Conservation (phyloP, 2,113 vertebrate species). For the Podarcis cretensis region DNA sequence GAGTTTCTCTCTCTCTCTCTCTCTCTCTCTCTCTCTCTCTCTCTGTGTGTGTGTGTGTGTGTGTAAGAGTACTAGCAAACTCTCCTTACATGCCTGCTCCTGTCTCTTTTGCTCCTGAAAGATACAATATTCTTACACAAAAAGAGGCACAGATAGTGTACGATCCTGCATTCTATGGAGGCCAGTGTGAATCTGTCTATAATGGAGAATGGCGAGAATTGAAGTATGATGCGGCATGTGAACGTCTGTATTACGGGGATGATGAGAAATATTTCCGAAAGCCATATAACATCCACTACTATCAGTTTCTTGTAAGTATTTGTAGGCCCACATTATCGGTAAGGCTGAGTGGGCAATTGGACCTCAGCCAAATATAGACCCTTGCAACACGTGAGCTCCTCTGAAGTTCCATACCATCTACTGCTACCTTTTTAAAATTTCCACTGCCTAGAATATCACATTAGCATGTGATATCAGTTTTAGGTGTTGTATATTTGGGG, state of each 20-base stretch:
- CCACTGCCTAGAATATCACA: not conserved
- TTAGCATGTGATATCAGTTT: not conserved
- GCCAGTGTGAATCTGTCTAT: constrained; percentile 88
- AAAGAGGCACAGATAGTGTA: constrained; percentile 74
- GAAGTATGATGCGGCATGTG: constrained; percentile 84
- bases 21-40: too few relatives aligned
- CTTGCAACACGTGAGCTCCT: not conserved
- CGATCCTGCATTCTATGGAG: constrained; percentile 84
- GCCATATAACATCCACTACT: constrained; percentile 90
- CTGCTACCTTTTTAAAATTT: not conserved
- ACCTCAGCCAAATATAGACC: not conserved
- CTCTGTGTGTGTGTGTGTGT: not conserved
- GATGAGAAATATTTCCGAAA: constrained; percentile 91
- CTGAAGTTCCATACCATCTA: not conserved
- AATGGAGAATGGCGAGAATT: constrained; percentile 93
- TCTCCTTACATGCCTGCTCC: not conserved
- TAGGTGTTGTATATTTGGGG: too few relatives aligned
- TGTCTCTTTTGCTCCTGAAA: constrained; percentile 53
- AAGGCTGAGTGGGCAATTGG: not conserved
- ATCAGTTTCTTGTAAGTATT: constrained; percentile 85
- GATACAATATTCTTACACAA: constrained; percentile 85
- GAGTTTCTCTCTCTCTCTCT: too few relatives aligned
- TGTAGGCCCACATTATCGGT: too few relatives aligned
- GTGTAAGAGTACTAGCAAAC: not conserved
- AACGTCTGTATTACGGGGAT: constrained; percentile 85